A percentile compares a stretch with the other conserved stretches of the same genome.
Evolutionary conservation across 2,888 invertebrate species (phyloP).

Genomic region (Cetonia aurata): DNA sequence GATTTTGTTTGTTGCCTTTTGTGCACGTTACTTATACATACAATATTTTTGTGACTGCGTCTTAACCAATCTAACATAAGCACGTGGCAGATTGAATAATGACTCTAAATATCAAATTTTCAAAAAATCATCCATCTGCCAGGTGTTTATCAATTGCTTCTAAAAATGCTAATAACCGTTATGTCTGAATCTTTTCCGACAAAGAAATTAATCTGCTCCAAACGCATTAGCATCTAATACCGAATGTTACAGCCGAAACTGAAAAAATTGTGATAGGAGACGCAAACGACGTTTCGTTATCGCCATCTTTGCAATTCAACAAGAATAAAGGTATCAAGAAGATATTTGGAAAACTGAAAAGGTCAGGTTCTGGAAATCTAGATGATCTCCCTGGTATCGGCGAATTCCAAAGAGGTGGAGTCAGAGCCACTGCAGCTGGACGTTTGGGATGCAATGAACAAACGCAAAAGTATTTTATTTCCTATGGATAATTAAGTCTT

Average conservation of each 20-base stretch:
- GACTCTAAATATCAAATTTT: too few species aligned
- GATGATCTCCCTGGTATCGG: constrained; percentile 74
- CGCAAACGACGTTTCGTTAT: constrained; percentile 64
- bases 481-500: neutral
- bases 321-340: constrained; percentile 75
- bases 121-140: neutral
- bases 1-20: constrained; percentile 17
- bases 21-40: constrained; percentile 20
- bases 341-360: constrained; percentile 76
- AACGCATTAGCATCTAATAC: neutral
- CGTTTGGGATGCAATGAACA: constrained; percentile 74
- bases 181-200: too few species aligned
- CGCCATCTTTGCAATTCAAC: constrained; percentile 66
- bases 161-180: too few species aligned
- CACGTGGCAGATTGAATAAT: constrained; percentile 5
- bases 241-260: constrained; percentile 72
- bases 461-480: constrained; percentile 57
- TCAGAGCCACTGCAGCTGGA: constrained; percentile 80
- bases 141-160: neutral
- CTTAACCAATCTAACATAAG: constrained; percentile 9
- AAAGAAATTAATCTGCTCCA: too few species aligned
- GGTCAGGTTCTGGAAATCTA: constrained; percentile 78
- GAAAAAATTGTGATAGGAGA: constrained; percentile 70
- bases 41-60: neutral
- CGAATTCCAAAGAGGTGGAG: constrained; percentile 78